Base-by-base conservation (phyloP, 92 coral and sea anemone species). In the Palythoa heliodiscus region DNA sequence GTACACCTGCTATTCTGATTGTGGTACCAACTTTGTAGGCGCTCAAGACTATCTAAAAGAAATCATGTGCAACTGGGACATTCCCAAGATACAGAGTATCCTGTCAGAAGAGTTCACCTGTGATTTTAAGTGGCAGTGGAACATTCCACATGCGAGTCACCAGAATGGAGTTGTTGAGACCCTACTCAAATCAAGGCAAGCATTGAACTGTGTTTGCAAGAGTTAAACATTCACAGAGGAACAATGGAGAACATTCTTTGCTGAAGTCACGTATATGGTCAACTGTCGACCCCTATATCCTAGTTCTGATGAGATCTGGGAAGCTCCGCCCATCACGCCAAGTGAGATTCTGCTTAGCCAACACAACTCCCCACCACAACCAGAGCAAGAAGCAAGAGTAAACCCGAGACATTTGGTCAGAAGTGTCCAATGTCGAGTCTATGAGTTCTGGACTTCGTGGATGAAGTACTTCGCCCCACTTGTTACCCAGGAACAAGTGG, bases 21-120 rank as follows among this genome's bases (percentile, higher is more conserved):
- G 91, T 43, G 89, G 93, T 20, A 87, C 91, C 15, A 91, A 85
- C 37, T 91, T 78, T 52, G 63, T 71, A 17, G 93, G 91, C 0
- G 87, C 87, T 3, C 91, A 91, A 82, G 11, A 12, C 12, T 91
- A 91, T 68, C 53, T 89, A 4, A 83, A 54, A 70, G 94, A 91
- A 61, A 38, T 71, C 52, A 79, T 25, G 63, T 23, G 17, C 7
- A 17, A 22, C 1, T 87, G 81, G 90, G 73, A 71, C 22, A 64
- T 68, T 7, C 14, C 20, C 15, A 12, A 15, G 47, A 73, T 83
- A 0, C 69, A 88, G 69, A 88, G 39, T 1, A 58, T 52, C 39
- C 58, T 84, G 1, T 40, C 85, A 20, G 85, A 76, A 39, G 85
- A 88, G 20, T 76, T 74, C 35, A 11, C 53, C 54, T 88, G 91